A percentile compares a stretch with the other conserved stretches of the same genome.
Evolutionary conservation across 2,888 invertebrate species (phyloP).

Genomic region (Lasiommata megera): DNA sequence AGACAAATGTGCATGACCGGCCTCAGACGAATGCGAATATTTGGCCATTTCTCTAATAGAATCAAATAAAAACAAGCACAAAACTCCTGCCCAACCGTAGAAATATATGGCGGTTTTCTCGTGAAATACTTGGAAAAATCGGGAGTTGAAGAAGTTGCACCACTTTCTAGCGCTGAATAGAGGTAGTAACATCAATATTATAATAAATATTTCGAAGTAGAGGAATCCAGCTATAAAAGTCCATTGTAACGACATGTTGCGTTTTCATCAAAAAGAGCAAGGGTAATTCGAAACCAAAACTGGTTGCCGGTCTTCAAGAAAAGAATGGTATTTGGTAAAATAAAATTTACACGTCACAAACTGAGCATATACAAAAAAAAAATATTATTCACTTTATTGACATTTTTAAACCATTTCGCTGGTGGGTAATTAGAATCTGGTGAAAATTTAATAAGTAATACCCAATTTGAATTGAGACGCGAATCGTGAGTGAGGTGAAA

Average conservation of each 20-base stretch:
- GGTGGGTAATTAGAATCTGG: no score
- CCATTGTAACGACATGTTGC: constrained; percentile 89
- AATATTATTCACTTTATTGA: no score
- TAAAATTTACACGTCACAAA: no score
- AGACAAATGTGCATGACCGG: constrained; percentile 70
- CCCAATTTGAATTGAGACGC: no score
- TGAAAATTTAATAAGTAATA: no score
- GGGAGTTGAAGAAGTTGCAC: constrained; percentile 88
- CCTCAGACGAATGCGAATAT: constrained; percentile 78
- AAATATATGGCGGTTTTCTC: constrained; percentile 86
- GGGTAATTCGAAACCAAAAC: constrained; percentile 1
- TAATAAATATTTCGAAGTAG: constrained; percentile 85
- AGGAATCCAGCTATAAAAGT: constrained; percentile 87
- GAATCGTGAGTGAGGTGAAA: no score
- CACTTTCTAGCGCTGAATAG: constrained; percentile 88
- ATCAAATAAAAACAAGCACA: constrained; percentile 85
- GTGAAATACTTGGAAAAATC: constrained; percentile 83
- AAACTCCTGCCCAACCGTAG: constrained; percentile 78
- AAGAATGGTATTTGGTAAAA: no score
- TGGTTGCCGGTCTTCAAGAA: background rate
- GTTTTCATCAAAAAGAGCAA: no score
- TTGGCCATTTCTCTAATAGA: constrained; percentile 87
- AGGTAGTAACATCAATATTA: constrained; percentile 84
- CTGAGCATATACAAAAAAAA: no score
- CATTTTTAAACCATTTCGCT: no score